Conservation (phyloP, 2,113 vertebrate genomes). For the Apaloderma vittatum region DNA sequence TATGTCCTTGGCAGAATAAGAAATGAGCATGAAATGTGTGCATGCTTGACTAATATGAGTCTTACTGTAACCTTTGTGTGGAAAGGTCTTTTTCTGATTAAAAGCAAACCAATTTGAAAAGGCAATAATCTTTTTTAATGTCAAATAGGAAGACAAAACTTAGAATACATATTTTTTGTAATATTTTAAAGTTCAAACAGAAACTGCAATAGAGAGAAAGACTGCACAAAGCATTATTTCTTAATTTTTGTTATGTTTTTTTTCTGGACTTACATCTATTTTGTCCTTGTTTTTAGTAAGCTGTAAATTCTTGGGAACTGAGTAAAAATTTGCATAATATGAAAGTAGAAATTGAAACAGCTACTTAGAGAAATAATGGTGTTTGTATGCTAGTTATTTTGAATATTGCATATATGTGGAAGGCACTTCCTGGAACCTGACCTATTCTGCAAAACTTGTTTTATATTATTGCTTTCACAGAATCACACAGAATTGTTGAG, state of each 20-base stretch:
- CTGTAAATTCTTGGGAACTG: not conserved
- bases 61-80: constrained; percentile 44
- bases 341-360: not conserved
- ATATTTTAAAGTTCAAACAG: constrained; percentile 43
- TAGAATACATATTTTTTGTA: not conserved
- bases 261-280: not conserved
- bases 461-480: not conserved
- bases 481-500: too few relatives aligned
- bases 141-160: constrained; percentile 17
- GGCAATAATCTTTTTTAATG: constrained; percentile 60
- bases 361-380: not conserved
- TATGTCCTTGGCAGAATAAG: not conserved
- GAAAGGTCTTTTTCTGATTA: constrained; percentile 62
- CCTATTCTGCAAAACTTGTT: not conserved
- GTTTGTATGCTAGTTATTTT: constrained; percentile 4
- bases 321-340: constrained; percentile 4
- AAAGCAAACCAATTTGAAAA: constrained; percentile 69
- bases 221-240: not conserved
- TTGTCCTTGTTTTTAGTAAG: not conserved
- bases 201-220: not conserved
- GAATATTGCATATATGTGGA: not conserved
- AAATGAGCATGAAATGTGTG: not conserved
- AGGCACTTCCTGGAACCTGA: not conserved
- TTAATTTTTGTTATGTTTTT: not conserved
- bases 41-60: constrained; percentile 19